Evolutionary conservation across 2,797 vertebrate genomes (phyloP), one percentile per base, ranked within the genome.

Genomic region (Gambelia wislizenii): DNA sequence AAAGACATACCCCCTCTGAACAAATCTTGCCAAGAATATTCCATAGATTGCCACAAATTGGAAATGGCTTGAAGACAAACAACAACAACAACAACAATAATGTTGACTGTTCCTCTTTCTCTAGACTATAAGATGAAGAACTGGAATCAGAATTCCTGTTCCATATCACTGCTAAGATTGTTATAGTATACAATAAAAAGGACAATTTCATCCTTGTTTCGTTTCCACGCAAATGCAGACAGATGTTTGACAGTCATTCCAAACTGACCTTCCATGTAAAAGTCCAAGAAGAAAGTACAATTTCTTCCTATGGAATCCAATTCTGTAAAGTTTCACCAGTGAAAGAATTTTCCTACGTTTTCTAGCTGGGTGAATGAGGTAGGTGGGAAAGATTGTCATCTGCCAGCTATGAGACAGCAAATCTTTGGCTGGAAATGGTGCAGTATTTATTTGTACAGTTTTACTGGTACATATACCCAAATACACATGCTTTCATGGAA

Each of bases 401-500:
- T 30, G 59, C 84, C 87, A 80, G 79, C 90, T 89, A 83, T 81
- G 87, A 89, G 78, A 61, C 80, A 92, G 85, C 80, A 82, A 69
- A 85, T 84, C 64, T 93, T 95, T 87, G 87, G 85, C 61, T 20
- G 36, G 85, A 86, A 91, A 93, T 92, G 83, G 77, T 83, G 44
- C 91, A 93, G 85, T 92, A 95, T 91, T 87, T 94, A 94, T 96
- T 96, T 96, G 87, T 44, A 91, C 89, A 92, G 81, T 93, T 96
- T 96, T 96, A 93, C 91, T 94, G 93, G 91, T 90, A 87, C 75
- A 90, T 94, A 95, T 92, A 96, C 89, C 54, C 87, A 92, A 93
- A 91, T 93, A 94, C 89, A 93, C 90, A 91, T 79, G 90, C 89
- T 96, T 96, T 96, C 94, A 96, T 95, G 95, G 93, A 95, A 97